phyloP scores from a whole-genome alignment of 1,140 invertebrate species.

The Solenopsis fugax region DNA sequence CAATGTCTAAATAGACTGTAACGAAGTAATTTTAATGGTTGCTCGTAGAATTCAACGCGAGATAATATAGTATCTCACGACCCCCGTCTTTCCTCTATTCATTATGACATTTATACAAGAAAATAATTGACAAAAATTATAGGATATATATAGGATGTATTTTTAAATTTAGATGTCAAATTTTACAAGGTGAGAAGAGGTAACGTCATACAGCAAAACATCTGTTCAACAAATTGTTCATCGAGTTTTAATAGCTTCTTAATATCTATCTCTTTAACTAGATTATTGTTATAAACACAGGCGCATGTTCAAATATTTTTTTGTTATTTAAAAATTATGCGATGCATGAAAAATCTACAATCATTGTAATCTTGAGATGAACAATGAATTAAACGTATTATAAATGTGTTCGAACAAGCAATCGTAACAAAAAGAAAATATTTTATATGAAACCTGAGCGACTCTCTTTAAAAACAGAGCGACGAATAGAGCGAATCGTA shows the following conservation, averaged over 20 bases:
- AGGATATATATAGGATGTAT: slow-evolving; percentile 40
- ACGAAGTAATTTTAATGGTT: no score
- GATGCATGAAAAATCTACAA: slow-evolving; percentile 6
- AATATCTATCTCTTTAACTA: slow-evolving; percentile 39
- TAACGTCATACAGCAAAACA: slow-evolving; percentile 27
- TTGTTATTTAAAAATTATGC: slow-evolving; percentile 45
- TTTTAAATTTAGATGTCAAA: slow-evolving; percentile 34
- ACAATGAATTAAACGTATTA: slow-evolving; percentile 37
- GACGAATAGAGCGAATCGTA: slow-evolving; percentile 8
- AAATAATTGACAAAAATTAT: slow-evolving; percentile 43
- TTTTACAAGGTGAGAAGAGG: slow-evolving; percentile 41
- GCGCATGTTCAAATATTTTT: slow-evolving; percentile 29
- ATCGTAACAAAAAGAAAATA: slow-evolving; percentile 31
- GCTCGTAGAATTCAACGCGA: no score
- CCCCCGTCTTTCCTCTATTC: neutral
- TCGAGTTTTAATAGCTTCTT: slow-evolving; percentile 41
- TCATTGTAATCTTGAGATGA: slow-evolving; percentile 36
- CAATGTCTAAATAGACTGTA: no score
- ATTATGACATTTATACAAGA: slow-evolving; percentile 54
- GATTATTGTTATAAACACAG: slow-evolving; percentile 37
- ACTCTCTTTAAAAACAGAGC: slow-evolving; percentile 23
- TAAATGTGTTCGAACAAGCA: slow-evolving; percentile 13
- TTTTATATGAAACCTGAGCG: slow-evolving; percentile 26
- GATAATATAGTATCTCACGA: no score
- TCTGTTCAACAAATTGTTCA: slow-evolving; percentile 32